Conservation (phyloP, 2,888 invertebrate genomes). For the Argyra leucocephala region DNA sequence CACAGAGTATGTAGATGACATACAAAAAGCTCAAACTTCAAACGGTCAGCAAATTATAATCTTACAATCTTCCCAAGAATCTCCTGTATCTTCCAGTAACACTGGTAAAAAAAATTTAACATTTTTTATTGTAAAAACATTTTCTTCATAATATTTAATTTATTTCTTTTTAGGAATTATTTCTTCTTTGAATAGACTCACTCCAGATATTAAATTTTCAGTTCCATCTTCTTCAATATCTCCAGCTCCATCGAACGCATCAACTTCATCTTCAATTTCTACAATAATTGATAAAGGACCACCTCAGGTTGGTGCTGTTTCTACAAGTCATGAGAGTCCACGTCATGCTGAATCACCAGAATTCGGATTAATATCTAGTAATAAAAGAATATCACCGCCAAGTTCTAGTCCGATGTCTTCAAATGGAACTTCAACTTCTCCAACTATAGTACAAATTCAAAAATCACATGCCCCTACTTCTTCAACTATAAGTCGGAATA, state of each 20-base stretch:
- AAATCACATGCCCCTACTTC: constrained; percentile 18
- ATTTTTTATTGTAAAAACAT: neutral
- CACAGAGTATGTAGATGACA: neutral
- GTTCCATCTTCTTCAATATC: constrained; percentile 34
- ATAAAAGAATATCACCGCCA: constrained; percentile 35
- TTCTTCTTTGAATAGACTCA: constrained; percentile 37
- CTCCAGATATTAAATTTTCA: constrained; percentile 42
- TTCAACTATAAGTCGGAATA: constrained; percentile 67
- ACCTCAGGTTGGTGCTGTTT: constrained; percentile 75
- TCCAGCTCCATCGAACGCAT: constrained; percentile 26
- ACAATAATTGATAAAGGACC: constrained; percentile 50
- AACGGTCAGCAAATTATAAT: neutral
- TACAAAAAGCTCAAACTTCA: neutral
- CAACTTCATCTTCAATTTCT: constrained; percentile 25
- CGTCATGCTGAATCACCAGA: constrained; percentile 47
- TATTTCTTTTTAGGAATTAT: neutral
- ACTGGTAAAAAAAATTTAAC: neutral
- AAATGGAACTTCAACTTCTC: constrained; percentile 28
- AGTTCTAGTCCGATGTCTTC: constrained; percentile 33
- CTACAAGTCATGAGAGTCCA: constrained; percentile 71
- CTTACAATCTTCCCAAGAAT: constrained; percentile 27
- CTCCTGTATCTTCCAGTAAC: constrained; percentile 48
- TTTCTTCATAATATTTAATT: neutral
- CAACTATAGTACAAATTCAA: constrained; percentile 16
- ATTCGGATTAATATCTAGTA: constrained; percentile 37